Conservation (phyloP, 2,888 invertebrate genomes). For the Cotesia congregata region DNA sequence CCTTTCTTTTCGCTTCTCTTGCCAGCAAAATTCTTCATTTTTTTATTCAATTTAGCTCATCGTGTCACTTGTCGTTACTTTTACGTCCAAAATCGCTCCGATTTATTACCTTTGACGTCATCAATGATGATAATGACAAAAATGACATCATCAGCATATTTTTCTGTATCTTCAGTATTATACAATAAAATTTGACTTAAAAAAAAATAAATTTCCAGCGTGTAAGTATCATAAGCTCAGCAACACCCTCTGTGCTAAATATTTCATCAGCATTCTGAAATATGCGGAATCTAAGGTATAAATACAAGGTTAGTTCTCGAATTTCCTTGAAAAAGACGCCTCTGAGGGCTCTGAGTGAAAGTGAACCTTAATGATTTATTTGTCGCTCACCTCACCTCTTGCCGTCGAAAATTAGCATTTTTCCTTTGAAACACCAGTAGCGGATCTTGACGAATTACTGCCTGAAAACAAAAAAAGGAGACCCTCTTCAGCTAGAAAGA, state of each 20-base stretch:
- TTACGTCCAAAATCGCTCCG: too few species aligned
- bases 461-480: constrained; percentile 40
- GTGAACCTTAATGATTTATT: constrained; percentile 62
- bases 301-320: constrained; percentile 51
- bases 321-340: background rate
- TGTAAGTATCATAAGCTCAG: too few species aligned
- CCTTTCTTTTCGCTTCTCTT: background rate
- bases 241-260: constrained; percentile 49
- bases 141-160: too few species aligned
- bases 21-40: background rate
- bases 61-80: background rate
- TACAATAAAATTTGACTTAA: too few species aligned
- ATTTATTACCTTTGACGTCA: too few species aligned
- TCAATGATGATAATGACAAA: too few species aligned
- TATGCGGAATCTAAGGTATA: constrained; percentile 69
- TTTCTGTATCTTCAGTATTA: too few species aligned
- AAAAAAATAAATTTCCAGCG: too few species aligned
- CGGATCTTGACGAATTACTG: background rate
- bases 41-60: background rate
- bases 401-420: constrained; percentile 53
- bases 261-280: constrained; percentile 69
- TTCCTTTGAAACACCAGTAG: background rate
- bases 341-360: constrained; percentile 15
- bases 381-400: constrained; percentile 55
- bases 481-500: constrained; percentile 16